Conservation (phyloP, 2,113 vertebrate species). For the Sturnira hondurensis region DNA sequence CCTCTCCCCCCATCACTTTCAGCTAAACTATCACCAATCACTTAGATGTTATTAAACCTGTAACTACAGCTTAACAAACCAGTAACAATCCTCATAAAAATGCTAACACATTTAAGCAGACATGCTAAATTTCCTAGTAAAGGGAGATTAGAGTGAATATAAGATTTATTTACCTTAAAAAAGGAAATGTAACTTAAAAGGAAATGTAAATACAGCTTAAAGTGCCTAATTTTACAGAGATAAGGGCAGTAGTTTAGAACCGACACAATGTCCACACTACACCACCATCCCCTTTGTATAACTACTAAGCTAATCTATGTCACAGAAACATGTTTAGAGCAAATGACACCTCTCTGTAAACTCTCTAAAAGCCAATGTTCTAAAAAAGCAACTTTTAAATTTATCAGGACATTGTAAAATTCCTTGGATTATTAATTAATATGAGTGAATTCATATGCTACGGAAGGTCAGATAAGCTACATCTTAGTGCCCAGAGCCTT, state of each 20-base stretch:
- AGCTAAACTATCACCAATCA: neutral
- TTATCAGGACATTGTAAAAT: neutral
- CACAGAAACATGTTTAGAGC: neutral
- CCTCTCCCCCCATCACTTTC: neutral
- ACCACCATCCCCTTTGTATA: neutral
- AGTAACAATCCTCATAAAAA: slow-evolving; percentile 27
- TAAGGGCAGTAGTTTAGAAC: neutral
- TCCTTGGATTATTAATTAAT: neutral
- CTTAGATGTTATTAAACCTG: neutral
- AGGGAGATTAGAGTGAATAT: neutral
- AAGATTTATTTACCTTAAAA: slow-evolving; percentile 6
- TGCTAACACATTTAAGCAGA: neutral
- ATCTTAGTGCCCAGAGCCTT: neutral
- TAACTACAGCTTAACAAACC: neutral
- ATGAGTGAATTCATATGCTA: neutral
- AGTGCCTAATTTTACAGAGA: neutral
- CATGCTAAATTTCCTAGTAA: neutral
- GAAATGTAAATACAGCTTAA: slow-evolving; percentile 23
- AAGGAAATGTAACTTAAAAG: neutral
- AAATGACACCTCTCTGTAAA: neutral
- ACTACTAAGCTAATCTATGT: neutral
- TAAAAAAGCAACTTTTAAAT: neutral
- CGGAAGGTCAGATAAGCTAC: neutral
- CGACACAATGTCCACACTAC: neutral
- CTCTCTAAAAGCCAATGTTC: neutral